Evolutionary conservation across 2,113 vertebrate genomes (phyloP).

Genomic region (Leptobrachium ailaonicum): DNA sequence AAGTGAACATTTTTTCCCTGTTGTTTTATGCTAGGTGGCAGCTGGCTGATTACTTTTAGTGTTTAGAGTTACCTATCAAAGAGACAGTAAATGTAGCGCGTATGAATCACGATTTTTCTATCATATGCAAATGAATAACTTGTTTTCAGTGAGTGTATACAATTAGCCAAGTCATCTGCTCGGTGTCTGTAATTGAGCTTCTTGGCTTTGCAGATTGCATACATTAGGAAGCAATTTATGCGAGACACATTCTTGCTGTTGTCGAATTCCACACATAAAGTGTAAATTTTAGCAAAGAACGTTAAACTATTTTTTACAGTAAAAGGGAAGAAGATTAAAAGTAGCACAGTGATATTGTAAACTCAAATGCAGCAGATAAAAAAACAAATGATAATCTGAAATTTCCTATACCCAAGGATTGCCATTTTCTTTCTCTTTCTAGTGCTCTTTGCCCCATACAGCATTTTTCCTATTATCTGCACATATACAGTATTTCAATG

Average conservation of each 20-base stretch:
- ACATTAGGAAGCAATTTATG: constrained; percentile 35
- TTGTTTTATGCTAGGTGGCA: too few species aligned
- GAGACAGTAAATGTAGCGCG: neutral
- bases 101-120: neutral
- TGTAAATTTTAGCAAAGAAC: constrained; percentile 20
- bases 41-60: too few species aligned
- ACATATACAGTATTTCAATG: too few species aligned
- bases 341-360: too few species aligned
- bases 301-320: neutral
- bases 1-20: too few species aligned
- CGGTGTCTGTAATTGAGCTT: constrained; percentile 48
- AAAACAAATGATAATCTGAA: neutral
- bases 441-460: too few species aligned
- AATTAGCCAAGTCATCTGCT: constrained; percentile 1
- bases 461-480: too few species aligned
- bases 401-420: too few species aligned
- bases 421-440: too few species aligned
- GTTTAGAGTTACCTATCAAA: neutral
- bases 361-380: neutral
- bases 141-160: constrained; percentile 15
- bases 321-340: neutral
- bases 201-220: constrained; percentile 34
- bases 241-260: constrained; percentile 38
- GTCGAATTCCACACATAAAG: constrained; percentile 7
- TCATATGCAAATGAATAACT: neutral